Conservation (phyloP, 2,888 invertebrate species). For the Tryphoninae sp. region DNA sequence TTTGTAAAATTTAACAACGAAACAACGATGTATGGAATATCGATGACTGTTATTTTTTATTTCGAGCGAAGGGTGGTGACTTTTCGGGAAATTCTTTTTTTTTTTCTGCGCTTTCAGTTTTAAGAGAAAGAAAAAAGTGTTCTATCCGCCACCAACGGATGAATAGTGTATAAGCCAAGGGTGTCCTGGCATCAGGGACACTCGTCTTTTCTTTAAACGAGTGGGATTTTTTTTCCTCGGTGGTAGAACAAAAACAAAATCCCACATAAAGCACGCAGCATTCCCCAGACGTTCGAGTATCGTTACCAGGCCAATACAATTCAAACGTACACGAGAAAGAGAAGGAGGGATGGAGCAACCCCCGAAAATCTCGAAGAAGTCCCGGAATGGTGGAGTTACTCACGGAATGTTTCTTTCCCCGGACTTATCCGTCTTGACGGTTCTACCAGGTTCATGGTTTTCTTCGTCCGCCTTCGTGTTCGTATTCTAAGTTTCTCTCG, state of each 20-base stretch:
- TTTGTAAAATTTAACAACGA: neutral
- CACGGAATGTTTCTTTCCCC: conserved; percentile 49
- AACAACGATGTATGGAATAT: neutral
- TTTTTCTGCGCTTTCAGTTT: neutral
- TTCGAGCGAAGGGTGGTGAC: neutral
- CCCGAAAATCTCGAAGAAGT: conserved; percentile 27
- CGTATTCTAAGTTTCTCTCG: conserved; percentile 29
- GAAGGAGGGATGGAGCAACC: conserved; percentile 14
- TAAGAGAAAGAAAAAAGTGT: conserved; percentile 3
- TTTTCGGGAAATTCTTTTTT: neutral
- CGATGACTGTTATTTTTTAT: conserved; percentile 11
- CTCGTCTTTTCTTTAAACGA: conserved; percentile 38
- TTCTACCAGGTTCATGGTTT: conserved; percentile 40
- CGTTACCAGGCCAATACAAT: conserved; percentile 51
- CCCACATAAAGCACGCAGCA: conserved; percentile 46
- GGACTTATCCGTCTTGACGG: conserved; percentile 58
- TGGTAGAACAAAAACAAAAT: conserved; percentile 23
- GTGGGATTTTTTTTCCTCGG: conserved; percentile 40
- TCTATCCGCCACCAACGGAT: conserved; percentile 2
- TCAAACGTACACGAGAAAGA: conserved; percentile 39
- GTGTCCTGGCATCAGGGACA: conserved; percentile 22
- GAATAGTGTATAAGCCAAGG: conserved; percentile 46
- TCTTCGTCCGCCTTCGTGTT: conserved; percentile 27
- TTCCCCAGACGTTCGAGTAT: conserved; percentile 18
- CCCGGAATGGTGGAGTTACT: conserved; percentile 15